Base-by-base conservation (phyloP, 2,113 vertebrate genomes). In the Caracal caracal region DNA sequence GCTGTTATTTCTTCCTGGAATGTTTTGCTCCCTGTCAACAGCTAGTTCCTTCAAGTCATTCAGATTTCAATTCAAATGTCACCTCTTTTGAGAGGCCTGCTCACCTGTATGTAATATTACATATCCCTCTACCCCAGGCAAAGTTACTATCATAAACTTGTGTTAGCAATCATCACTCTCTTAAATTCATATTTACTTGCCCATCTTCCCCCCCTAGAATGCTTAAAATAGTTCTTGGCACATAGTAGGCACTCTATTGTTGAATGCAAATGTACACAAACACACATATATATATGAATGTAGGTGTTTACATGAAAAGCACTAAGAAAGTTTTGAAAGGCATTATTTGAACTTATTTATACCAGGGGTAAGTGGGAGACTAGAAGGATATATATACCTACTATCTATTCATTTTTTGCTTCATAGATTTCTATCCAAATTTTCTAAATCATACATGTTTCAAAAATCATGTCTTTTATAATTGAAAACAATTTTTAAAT, bases 291-390 rank as follows among this genome's bases (percentile, higher is more conserved):
- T 79, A 86, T 30, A 43, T 63, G 43, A 40, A 83, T n/a, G 7
- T 81, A 28, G 28, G n/a, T 56, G 53, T 86, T 88, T 66, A 91
- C 22, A 63, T 47, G 35, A 71, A 88, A 96, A 94, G 87, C 76
- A 96, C 35, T 40, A 96, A 70, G 10, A 30, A 93, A 76, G 49
- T 78, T 97, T 24, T 87, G 30, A 81, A 95, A 94, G 26, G 17
- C 94, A 93, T 51, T 93, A 89, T 49, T 82, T 76, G 40, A 95
- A 95, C 19, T 89, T 76, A 71, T 56, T 89, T 90, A 47, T 61
- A 93, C n/a, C 30, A 78, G 37, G 20, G n/a, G 4, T 81, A 33
- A 63, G 19, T 37, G 19, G 79, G 37, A 96, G 71, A 92, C 51
- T 47, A 88, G 59, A 43, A 88, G 66, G 26, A 79, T 24, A 70